Base-by-base conservation (phyloP, 2,797 vertebrate genomes). In the Enteromius fasciolatus region DNA sequence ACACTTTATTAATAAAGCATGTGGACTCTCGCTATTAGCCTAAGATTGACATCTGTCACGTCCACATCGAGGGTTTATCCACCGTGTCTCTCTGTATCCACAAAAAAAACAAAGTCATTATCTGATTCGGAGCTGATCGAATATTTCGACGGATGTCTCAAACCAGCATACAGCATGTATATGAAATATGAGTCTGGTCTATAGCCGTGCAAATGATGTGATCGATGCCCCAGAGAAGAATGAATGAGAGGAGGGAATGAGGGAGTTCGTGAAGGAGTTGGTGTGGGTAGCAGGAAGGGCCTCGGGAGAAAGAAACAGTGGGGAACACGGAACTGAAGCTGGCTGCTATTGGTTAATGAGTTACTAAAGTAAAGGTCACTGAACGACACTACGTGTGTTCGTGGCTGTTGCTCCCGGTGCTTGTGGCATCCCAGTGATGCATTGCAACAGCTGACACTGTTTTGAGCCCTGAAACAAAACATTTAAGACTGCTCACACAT, bases 181-280 rank as follows among this genome's bases (percentile, higher is more conserved):
- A 61, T 90, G 90, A 93, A 90, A 91, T 90, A 91, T 92, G 89
- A 91, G 87, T 88, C 86, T 85, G 79, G 74, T 80, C 86, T 20
- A 12, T 87, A 84, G 52, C 85, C 83, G 89, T 87, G 90, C 86
- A 89, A 92, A 91, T 61, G 63, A 92, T 80, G 86, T 89, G 90
- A 92, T 94, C 91, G 84, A 92, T 94, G 86, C 69, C 84, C 86
- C 74, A 87, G 83, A 89, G 91, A 87, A 89, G 90, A 92, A 92
- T 90, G 91, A 93, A 93, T 93, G 36, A 44, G 41, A 64, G 23
- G 39, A 46, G n/a, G 52, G 74, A 44, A 41, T 11, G 90, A 91
- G 88, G 64, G 78, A 75, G 57, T 83, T 80, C 79, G 52, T 78
- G 63, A 73, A 78, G 83, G 61, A 76, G 57, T 5, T n/a, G 73